Evolutionary conservation across 2,113 vertebrate genomes (phyloP).

Genomic region (Sardina pilchardus): DNA sequence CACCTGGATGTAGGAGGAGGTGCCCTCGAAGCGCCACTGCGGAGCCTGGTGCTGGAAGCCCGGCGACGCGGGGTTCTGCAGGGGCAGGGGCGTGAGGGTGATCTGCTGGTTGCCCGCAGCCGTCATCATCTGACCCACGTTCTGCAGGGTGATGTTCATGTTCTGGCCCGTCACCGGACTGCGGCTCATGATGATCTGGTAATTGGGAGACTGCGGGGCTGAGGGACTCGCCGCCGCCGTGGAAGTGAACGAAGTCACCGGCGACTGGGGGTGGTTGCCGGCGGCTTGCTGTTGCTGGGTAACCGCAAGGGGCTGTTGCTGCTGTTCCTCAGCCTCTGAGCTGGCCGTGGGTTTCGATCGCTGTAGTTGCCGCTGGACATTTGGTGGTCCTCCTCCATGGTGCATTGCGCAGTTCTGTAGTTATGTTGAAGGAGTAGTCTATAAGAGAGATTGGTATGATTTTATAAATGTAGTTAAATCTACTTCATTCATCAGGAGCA

Average conservation of each 20-base stretch:
- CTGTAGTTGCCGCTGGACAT: constrained; percentile 89
- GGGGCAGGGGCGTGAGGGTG: constrained; percentile 79
- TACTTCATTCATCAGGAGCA: no score
- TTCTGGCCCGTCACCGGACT: constrained; percentile 88
- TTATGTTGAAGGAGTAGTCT: background rate
- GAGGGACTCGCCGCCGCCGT: constrained; percentile 84
- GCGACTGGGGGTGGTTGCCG: constrained; percentile 83
- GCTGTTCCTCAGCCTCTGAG: constrained; percentile 86
- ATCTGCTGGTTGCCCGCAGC: constrained; percentile 84
- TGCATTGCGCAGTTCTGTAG: constrained; percentile 83
- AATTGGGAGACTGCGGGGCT: constrained; percentile 87
- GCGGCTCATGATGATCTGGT: constrained; percentile 90
- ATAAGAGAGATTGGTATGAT: background rate
- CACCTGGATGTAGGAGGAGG: constrained; percentile 87
- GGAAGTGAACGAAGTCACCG: constrained; percentile 84
- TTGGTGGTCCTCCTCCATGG: constrained; percentile 94
- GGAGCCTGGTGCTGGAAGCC: constrained; percentile 86
- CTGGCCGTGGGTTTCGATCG: constrained; percentile 85
- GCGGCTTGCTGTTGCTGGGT: constrained; percentile 68
- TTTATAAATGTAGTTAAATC: no score
- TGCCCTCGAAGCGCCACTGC: constrained; percentile 83
- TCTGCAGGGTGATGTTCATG: constrained; percentile 91
- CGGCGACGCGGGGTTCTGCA: constrained; percentile 82
- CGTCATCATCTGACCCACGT: constrained; percentile 78
- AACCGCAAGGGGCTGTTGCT: constrained; percentile 69